phyloP scores from a whole-genome alignment of 2,797 vertebrate genomes.

The Myotis pilosus region DNA sequence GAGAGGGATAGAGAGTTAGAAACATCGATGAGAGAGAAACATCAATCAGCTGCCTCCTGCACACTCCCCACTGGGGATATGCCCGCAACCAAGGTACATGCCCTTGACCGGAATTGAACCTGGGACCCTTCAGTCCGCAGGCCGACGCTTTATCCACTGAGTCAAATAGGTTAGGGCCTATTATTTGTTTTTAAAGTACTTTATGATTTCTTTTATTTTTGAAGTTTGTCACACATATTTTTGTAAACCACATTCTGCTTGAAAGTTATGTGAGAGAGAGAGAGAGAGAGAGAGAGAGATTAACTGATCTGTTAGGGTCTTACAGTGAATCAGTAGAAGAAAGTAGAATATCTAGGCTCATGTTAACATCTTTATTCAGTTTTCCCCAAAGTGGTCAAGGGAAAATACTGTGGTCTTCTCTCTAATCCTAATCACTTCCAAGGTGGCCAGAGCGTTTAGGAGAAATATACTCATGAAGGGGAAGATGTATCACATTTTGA shows the following conservation, averaged over 20 bases:
- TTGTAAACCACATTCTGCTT: not conserved
- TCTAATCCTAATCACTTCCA: not conserved
- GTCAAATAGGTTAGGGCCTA: not conserved
- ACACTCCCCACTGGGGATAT: no score
- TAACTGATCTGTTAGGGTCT: not conserved
- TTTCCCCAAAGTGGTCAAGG: not conserved
- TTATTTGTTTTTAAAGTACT: not conserved
- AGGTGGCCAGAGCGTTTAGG: not conserved
- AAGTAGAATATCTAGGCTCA: not conserved
- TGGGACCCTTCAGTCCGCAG: no score
- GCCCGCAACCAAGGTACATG: no score
- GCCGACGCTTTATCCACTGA: no score
- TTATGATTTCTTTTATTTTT: not conserved
- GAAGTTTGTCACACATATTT: not conserved
- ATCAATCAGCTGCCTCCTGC: no score
- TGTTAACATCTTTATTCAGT: not conserved
- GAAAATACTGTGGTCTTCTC: not conserved
- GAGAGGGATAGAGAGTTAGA: no score
- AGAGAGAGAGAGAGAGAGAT: not conserved
- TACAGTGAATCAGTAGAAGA: not conserved
- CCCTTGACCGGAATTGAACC: no score
- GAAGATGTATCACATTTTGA: not conserved
- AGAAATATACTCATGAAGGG: not conserved
- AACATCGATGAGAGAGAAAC: no score
- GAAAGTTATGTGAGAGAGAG: not conserved